These are phyloP conservation scores for Synanthedon vespiformis DNA, from an alignment of 2,888 invertebrate genomes.

Conservation along the genomic window DNA sequence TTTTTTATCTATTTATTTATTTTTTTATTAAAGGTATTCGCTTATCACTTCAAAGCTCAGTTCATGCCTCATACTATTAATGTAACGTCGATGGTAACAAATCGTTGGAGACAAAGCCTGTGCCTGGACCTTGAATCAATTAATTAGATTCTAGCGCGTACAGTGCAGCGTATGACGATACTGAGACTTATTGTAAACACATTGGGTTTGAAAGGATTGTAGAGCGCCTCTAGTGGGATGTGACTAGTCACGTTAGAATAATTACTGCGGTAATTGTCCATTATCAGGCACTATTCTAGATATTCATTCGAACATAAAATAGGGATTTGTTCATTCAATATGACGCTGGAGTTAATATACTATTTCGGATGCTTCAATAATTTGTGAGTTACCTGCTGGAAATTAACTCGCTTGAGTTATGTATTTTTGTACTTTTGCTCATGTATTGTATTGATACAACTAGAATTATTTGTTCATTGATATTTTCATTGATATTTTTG, in stretches of 20 bases:
- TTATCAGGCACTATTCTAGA: too few relatives aligned
- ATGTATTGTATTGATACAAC: too few relatives aligned
- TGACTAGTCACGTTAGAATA: neutral
- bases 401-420: too few relatives aligned
- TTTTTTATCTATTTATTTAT: too few relatives aligned
- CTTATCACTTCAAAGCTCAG: neutral
- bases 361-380: too few relatives aligned
- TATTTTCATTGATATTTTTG: too few relatives aligned
- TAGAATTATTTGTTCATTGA: too few relatives aligned
- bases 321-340: too few relatives aligned
- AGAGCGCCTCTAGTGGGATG: neutral
- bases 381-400: too few relatives aligned
- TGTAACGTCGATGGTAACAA: slow-evolving; percentile 28
- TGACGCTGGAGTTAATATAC: too few relatives aligned
- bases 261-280: neutral
- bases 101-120: slow-evolving; percentile 43
- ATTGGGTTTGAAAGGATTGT: neutral
- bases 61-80: neutral
- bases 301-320: too few relatives aligned
- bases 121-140: slow-evolving; percentile 43
- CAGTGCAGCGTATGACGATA: neutral
- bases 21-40: neutral
- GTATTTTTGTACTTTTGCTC: too few relatives aligned
- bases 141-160: slow-evolving; percentile 47
- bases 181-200: neutral